Base-by-base conservation (phyloP, 2,888 invertebrate species). In the Lasioglossum calceatum region DNA sequence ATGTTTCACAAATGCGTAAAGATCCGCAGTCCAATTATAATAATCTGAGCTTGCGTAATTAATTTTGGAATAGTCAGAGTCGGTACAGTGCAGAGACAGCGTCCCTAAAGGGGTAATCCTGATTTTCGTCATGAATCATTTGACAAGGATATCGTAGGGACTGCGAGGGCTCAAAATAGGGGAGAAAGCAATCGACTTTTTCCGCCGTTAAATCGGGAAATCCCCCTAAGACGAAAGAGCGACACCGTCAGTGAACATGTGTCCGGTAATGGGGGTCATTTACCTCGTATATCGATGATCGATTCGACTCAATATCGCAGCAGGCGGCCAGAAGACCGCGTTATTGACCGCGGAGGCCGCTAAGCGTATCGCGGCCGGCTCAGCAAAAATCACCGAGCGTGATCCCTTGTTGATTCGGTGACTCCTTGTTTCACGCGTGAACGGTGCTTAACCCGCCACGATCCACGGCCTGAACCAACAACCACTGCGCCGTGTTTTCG, bases 361-460 rank as follows among this genome's bases (percentile, higher is more conserved):
- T 75, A 27, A 32, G 71, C 42, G 67, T 70, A 70, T 70, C 67
- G 67, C 67, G 32, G 10, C 27, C 76, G 44, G 19, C 42, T 16
- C 42, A 61, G 61, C 42, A 76, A 71, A 79, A 79, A 71, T 71
- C 70, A 71, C 64, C 64, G 64, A 32, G 64, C 64, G 64, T 32
- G 64, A 64, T 64, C 36, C 12, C 44, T 77, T 32, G 64, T 70
- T 61, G 54, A 79, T 79, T 73, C 67, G 47, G n/a, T 36, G 70
- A 71, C 64, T 58, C 42, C 70, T 54, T 16, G 70, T 71, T 71
- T 83, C 58, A 71, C 77, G 77, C 77, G 72, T 72, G 81, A 81
- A 72, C 61, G 77, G 14, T 27, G 72, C 72, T 77, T 71, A 81
- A 75, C 75, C 47, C 39, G 47, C 64, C 64, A 32, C 36, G 73